Base-by-base conservation (phyloP, 2,888 invertebrate species). In the Metacarcinus magister region DNA sequence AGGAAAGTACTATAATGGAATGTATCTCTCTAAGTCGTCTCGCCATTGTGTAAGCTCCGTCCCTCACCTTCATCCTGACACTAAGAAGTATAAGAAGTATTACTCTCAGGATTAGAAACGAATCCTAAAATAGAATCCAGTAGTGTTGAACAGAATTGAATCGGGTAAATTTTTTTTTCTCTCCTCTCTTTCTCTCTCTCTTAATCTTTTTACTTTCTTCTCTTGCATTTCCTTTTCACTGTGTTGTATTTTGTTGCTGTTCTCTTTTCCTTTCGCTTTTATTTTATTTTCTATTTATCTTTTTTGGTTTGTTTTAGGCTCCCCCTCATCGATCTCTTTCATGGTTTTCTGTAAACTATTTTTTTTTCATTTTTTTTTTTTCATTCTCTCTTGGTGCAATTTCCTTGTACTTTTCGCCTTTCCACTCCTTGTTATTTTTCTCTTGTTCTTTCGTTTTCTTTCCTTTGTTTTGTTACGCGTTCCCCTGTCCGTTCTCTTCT, bases 1-100 rank as follows among this genome's bases (percentile, higher is more conserved):
- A 19, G 0, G 5, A 13, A 19, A 13, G 23, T 67, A 19, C 19
- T 0, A 67, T 67, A 67, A 67, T 7, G 67, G 67, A 67, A 67
- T 19, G 67, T 67, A 67, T 67, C 67, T 48, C 48, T 19, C 23
- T 19, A 16, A n/a, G 67, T 67, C 67, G 67, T 67, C 67, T 67
- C 60, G 16, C 75, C 4, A 75, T 75, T 75, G 75, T 82, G 10
- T 32, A 82, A 32, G 16, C 32, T 28, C 16, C 67, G 16, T 23
- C 67, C 0, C 19, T 32, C 82, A 32, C 32, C 82, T 82, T 82
- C 82, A 5, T 7, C 13, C 82, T 82, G 82, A 82, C 82, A 82
- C 82, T 82, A 82, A 82, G 82, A 82, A 82, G 82, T 8, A 75
- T 82, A 82, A 82, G 82, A 82, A 82, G 82, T 8, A 75, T 75